A percentile compares a stretch with the other conserved stretches of the same genome.
These are phyloP conservation scores for Ophioderma brevispina DNA, from an alignment of 35 echinoderm and acorn worm species.

Conservation along the genomic window DNA sequence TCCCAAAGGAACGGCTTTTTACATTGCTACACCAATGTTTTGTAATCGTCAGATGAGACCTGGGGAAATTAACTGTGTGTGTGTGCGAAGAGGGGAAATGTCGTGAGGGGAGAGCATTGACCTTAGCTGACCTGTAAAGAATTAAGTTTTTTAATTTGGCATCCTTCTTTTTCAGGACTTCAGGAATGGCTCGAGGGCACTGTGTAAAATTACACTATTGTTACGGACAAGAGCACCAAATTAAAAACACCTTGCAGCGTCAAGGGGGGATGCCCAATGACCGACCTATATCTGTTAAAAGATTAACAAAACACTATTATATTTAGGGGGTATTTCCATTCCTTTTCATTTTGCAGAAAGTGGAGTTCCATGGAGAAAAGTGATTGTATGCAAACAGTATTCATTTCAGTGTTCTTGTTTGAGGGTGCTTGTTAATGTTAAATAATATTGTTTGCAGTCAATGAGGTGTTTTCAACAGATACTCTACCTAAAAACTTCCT, in stretches of 20 bases:
- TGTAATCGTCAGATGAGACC: not conserved
- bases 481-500: too few relatives aligned
- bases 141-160: not conserved
- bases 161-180: not conserved
- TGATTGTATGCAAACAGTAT: too few relatives aligned
- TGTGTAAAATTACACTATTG: not conserved
- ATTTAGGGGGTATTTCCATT: too few relatives aligned
- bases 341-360: too few relatives aligned
- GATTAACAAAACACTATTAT: too few relatives aligned
- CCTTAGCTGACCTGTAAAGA: not conserved
- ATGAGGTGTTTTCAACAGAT: too few relatives aligned
- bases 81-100: not conserved
- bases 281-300: too few relatives aligned
- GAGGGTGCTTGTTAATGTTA: too few relatives aligned
- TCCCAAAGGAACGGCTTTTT: not conserved
- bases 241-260: not conserved
- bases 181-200: not conserved
- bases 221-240: not conserved
- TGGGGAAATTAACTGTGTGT: not conserved
- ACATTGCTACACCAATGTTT: constrained; percentile 1
- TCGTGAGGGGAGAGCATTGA: not conserved
- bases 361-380: too few relatives aligned
- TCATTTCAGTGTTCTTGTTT: too few relatives aligned
- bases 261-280: too few relatives aligned
- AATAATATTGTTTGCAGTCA: too few relatives aligned